Evolutionary conservation across 2,797 vertebrate genomes (phyloP).

Genomic region (Chlorospingus semifuscus): DNA sequence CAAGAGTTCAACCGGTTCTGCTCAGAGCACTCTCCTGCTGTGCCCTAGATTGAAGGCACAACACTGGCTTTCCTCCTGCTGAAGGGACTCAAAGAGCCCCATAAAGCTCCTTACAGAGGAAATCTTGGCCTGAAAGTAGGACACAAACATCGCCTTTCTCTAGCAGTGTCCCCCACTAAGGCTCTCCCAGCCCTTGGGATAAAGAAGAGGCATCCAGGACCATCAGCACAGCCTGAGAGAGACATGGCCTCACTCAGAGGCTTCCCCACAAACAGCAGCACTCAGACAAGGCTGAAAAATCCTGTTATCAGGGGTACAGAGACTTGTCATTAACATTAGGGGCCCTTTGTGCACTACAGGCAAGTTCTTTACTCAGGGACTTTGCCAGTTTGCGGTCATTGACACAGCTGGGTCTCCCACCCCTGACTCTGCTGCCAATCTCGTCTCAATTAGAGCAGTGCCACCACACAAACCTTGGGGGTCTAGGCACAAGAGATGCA

Average conservation of each 20-base stretch:
- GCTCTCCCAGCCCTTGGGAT: background rate
- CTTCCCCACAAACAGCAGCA: accelerated
- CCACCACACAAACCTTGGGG: background rate
- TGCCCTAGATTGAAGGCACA: constrained; percentile 39
- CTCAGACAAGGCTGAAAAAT: background rate
- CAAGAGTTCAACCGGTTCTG: constrained; percentile 34
- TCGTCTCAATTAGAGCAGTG: background rate
- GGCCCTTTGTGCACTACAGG: background rate
- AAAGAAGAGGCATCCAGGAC: background rate
- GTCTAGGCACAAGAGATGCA: background rate
- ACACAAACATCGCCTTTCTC: background rate
- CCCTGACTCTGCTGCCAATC: background rate
- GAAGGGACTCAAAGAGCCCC: background rate
- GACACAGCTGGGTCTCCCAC: background rate
- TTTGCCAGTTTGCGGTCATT: background rate
- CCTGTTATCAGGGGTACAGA: background rate
- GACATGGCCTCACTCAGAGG: background rate
- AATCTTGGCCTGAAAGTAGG: background rate
- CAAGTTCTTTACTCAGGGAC: background rate
- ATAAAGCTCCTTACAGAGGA: constrained; percentile 1
- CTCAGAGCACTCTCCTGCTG: background rate
- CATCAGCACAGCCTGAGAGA: background rate
- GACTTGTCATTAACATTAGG: background rate
- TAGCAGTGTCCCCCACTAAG: background rate
- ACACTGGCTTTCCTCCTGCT: background rate